Evolutionary conservation across 1,140 invertebrate genomes (phyloP).

Genomic region (Aphelenchoides avenae): DNA sequence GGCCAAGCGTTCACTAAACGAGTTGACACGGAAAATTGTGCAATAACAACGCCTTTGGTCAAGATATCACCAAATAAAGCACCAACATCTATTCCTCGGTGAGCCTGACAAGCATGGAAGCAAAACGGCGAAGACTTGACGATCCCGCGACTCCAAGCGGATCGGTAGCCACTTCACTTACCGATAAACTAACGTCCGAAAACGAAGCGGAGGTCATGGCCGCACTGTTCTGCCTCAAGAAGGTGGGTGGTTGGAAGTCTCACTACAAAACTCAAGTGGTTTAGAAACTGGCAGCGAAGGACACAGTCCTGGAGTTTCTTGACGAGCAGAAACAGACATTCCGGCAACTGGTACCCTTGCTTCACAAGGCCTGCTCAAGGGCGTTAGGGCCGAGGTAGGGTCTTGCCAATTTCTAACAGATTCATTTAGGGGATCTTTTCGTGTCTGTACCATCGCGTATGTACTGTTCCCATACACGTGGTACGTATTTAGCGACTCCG

Average conservation of each 20-base stretch:
- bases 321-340: slow-evolving; percentile 4
- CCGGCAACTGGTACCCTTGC: slow-evolving; percentile 9
- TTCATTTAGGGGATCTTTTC: no score
- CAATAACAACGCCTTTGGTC: no score
- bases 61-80: no score
- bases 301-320: slow-evolving; percentile 8
- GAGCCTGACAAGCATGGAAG: not conserved
- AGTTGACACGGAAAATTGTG: no score
- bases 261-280: not conserved
- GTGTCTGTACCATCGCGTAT: no score
- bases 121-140: not conserved
- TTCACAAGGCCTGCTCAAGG: not conserved
- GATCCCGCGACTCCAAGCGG: not conserved
- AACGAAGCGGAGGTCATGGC: not conserved
- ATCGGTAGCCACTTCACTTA: not conserved
- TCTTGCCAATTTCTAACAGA: slow-evolving; percentile 1
- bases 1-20: no score
- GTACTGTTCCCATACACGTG: no score
- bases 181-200: not conserved
- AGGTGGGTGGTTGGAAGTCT: not conserved
- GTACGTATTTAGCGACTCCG: not conserved
- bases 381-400: slow-evolving; percentile 10
- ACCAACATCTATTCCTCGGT: no score
- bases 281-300: slow-evolving; percentile 14
- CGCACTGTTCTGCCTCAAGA: not conserved